These are phyloP conservation scores for Laupala kohalensis DNA, from an alignment of 1,140 invertebrate genomes.

Conservation along the genomic window DNA sequence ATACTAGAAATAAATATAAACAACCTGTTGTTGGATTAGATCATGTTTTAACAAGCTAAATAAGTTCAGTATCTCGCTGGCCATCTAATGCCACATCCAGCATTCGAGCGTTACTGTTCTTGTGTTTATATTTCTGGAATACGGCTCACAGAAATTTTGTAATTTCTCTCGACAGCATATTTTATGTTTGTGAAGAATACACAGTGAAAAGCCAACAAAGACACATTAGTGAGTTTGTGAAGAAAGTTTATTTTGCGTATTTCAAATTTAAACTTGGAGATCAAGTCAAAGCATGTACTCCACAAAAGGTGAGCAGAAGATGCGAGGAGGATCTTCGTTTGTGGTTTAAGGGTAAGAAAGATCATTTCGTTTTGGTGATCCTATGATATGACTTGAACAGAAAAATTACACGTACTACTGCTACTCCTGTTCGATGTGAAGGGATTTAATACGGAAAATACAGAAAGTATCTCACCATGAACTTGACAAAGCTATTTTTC, in stretches of 20 bases:
- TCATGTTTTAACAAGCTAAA: constrained; percentile 5
- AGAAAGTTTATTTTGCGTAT: constrained; percentile 13
- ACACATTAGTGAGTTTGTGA: constrained; percentile 12
- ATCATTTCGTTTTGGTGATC: constrained; percentile 4
- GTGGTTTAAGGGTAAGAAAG: constrained; percentile 15
- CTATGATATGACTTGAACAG: constrained; percentile 3
- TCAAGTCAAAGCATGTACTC: constrained; percentile 9
- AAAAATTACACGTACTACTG: background rate
- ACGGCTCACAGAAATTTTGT: constrained; percentile 9
- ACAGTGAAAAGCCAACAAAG: constrained; percentile 16
- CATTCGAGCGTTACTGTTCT: constrained; percentile 2
- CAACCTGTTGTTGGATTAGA: background rate
- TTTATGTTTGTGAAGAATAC: constrained; percentile 13
- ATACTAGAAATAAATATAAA: constrained; percentile 1
- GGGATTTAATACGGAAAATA: too few species aligned
- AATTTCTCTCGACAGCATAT: constrained; percentile 3
- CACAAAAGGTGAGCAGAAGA: background rate
- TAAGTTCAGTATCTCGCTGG: background rate
- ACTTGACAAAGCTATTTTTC: background rate
- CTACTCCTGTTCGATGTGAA: constrained; percentile 2
- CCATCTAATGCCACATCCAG: too few species aligned
- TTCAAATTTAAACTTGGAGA: constrained; percentile 12
- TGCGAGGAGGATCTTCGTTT: constrained; percentile 12
- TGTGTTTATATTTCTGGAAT: constrained; percentile 3
- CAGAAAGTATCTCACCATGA: background rate